Base-by-base conservation (phyloP, 1,140 invertebrate species). In the Spodoptera litura region DNA sequence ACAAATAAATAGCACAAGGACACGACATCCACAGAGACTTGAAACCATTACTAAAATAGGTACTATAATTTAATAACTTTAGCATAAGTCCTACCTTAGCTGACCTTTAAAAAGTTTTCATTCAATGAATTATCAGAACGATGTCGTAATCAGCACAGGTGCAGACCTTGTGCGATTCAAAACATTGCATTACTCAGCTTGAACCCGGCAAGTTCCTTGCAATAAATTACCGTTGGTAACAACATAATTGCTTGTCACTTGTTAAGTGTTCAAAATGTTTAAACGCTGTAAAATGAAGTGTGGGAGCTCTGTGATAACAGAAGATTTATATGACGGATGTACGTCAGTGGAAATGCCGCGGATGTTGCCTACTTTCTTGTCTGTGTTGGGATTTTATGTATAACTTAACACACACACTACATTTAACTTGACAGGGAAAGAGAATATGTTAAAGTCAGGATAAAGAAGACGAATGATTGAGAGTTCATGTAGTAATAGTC, bases 151-250 rank as follows among this genome's bases (percentile, higher is more conserved):
- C 59, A 25, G 58, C 73, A 75, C 73, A 75, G 58, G 59, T 64
- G 73, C 73, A 13, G 58, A 75, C 73, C 59, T 75, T 64, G 58
- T 75, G 25, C 56, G 12, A 75, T n/a, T 75, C 73, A 75, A 75
- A 74, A 53, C 59, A 70, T 70, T 44, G 25, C 66, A 64, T 75
- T 64, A 64, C 2, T 55, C 49, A 55, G 73, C 20, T 35, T 53
- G 59, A 75, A 75, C 44, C 56, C 38, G 38, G 38, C 61, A 61
- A 61, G 71, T 74, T 74, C 55, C 15, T n/a, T 49, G 20, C n/a
- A 31, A 53, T 49, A 51, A 75, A 64, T 53, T 31, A 64, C 49
- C 64, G 27, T 20, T 27, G 35, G 44, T 59, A 73, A 59, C n/a
- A 25, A 59, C 56, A 15, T 55, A 71, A 71, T 56, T 55, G 27